Evolutionary conservation across 2,888 invertebrate species (phyloP).

Genomic region (Noctua janthe): DNA sequence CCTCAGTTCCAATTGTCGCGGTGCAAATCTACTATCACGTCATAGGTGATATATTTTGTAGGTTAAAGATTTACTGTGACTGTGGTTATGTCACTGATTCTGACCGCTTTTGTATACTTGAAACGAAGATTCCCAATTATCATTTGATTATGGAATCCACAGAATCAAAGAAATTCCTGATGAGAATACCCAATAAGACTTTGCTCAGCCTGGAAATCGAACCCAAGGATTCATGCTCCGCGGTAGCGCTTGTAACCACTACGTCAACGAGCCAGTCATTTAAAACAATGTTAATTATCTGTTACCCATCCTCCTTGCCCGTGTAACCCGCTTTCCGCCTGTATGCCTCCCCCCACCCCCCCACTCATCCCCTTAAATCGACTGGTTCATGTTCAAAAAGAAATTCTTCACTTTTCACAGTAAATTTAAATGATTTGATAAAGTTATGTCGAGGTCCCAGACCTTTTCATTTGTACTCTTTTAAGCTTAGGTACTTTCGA

Average conservation of each 20-base stretch:
- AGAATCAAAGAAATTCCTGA: background rate
- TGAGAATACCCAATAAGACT: background rate
- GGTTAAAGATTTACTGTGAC: background rate
- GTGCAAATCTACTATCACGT: background rate
- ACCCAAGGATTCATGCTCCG: background rate
- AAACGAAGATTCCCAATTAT: background rate
- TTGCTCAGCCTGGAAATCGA: background rate
- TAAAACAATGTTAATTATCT: slow-evolving; percentile 1
- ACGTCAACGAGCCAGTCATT: background rate
- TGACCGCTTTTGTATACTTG: background rate
- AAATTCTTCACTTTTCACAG: slow-evolving; percentile 70
- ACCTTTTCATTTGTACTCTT: slow-evolving; percentile 53
- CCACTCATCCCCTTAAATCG: slow-evolving; percentile 66
- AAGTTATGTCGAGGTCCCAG: slow-evolving; percentile 61
- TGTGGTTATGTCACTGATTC: background rate
- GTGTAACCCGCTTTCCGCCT: slow-evolving; percentile 19
- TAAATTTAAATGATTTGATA: slow-evolving; percentile 77
- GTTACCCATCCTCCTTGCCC: slow-evolving; percentile 8
- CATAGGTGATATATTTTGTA: background rate
- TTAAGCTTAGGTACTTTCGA: slow-evolving; percentile 24
- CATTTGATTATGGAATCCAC: background rate
- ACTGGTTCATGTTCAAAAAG: slow-evolving; percentile 72
- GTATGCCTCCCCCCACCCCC: slow-evolving; percentile 20
- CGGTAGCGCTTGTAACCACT: background rate
- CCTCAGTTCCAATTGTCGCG: background rate